Evolutionary conservation across 2,797 vertebrate species (phyloP), one percentile per base, ranked within the genome.

Genomic region (Etheostoma nigrum): DNA sequence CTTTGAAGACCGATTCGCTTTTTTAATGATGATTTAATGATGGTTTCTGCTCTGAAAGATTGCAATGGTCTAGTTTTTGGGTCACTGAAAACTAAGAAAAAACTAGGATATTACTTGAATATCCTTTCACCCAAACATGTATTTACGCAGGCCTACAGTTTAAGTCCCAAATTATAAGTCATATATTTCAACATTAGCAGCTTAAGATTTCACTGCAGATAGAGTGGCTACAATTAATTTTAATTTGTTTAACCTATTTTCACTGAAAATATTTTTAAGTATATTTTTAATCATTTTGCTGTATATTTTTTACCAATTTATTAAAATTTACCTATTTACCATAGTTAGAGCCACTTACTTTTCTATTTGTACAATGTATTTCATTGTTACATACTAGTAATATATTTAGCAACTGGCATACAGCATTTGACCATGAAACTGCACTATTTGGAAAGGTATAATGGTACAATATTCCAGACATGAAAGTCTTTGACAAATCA

Each of bases 1-100:
- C 30, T 83, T 84, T 86, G 33, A 74, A 71, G 73, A 68, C 25
- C 49, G 18, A 70, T 67, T 83, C 84, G 18, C 9, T 79, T 42
- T 57, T 67, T 2, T 78, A 74, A 77, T 71, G 33, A 52, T 12
- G 8, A 55, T 19, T 30, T 30, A 30, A 30, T 30, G 30, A 30
- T 30, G 40, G 18, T 70, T 79, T 30, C 48, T 65, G 36, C 52
- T 71, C 14, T 18, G 18, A 21, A 57, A 40, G 36, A 54, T 11
- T 52, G 27, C 27, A 21, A 25, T 61, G 3, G 44, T 67, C 72
- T 45, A 25, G 18, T 40, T 68, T 59, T 52, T 52, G 6, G 68
- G 52, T 67, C 21, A 36, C 55, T 49, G 19, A 3, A 30, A 30
- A 30, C 5, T 27, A 30, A 30, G 5, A 30, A 30, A 30, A 30